Evolutionary conservation across 2,113 vertebrate species (phyloP).

Genomic region (Chloroceryle aenea): DNA sequence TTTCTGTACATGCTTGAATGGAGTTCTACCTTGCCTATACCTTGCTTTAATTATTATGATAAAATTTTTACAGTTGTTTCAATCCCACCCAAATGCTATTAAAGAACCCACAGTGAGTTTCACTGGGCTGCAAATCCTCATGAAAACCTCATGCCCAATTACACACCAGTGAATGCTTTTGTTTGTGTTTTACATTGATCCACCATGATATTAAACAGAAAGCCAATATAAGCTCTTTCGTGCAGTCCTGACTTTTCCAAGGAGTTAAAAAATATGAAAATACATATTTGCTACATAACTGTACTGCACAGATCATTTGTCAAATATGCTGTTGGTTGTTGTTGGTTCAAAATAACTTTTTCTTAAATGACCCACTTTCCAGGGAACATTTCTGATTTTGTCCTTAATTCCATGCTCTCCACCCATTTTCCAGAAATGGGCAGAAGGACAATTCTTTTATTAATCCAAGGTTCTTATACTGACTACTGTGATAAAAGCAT

Average conservation of each 20-base stretch:
- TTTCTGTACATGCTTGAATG: not conserved
- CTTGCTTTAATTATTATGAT: constrained; percentile 53
- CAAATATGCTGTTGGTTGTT: not conserved
- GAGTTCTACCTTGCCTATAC: not conserved
- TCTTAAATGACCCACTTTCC: not conserved
- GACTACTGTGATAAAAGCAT: not conserved
- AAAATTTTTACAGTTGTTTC: constrained; percentile 32
- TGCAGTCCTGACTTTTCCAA: not conserved
- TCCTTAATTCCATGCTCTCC: not conserved
- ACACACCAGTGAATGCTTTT: not conserved
- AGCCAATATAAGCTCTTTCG: not conserved
- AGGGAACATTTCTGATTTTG: not conserved
- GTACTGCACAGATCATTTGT: not conserved
- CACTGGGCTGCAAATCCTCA: not conserved
- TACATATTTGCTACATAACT: not conserved
- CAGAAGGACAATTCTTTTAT: not conserved
- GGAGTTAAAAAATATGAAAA: not conserved
- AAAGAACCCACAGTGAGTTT: not conserved
- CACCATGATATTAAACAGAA: not conserved
- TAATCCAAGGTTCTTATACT: not conserved
- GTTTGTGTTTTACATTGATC: not conserved
- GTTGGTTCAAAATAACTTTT: not conserved
- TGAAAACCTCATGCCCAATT: constrained; percentile 4
- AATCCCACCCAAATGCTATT: not conserved
- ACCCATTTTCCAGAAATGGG: not conserved